Conservation (phyloP, 37 sponge, comb jelly and placozoan genomes). For the Oscarella lobularis region DNA sequence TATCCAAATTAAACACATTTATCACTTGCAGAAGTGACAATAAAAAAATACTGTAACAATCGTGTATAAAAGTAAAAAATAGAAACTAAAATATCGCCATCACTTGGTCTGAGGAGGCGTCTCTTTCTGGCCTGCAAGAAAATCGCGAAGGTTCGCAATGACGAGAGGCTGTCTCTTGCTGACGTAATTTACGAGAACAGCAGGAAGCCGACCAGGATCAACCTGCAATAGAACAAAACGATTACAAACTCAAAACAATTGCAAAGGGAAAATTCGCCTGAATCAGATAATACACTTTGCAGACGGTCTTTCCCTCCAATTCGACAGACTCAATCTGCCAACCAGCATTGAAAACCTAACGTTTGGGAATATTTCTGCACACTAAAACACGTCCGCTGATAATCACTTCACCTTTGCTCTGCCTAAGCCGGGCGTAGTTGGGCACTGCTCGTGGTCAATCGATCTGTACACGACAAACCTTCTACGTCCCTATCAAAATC, state of each 20-base stretch:
- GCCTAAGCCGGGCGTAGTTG: too few relatives aligned
- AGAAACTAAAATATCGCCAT: too few relatives aligned
- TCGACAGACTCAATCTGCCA: background rate
- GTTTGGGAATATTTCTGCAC: too few relatives aligned
- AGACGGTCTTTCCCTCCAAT: background rate
- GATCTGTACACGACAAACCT: too few relatives aligned
- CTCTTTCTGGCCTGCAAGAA: background rate
- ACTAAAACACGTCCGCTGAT: too few relatives aligned
- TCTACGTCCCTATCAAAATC: too few relatives aligned
- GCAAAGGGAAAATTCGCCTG: background rate
- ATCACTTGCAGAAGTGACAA: too few relatives aligned
- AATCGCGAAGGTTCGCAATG: background rate
- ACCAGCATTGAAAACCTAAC: background rate
- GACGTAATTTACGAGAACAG: background rate
- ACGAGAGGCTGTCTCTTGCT: background rate
- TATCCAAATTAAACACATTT: too few relatives aligned
- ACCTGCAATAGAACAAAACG: background rate
- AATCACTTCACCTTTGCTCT: too few relatives aligned
- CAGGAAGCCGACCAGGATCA: background rate
- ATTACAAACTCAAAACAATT: background rate
- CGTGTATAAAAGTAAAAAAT: too few relatives aligned
- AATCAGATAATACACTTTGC: background rate
- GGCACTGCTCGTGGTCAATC: too few relatives aligned
- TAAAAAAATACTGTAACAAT: too few relatives aligned
- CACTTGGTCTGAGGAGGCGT: background rate